phyloP scores from a whole-genome alignment of 1,140 invertebrate species.

The Cydia fagiglandana region DNA sequence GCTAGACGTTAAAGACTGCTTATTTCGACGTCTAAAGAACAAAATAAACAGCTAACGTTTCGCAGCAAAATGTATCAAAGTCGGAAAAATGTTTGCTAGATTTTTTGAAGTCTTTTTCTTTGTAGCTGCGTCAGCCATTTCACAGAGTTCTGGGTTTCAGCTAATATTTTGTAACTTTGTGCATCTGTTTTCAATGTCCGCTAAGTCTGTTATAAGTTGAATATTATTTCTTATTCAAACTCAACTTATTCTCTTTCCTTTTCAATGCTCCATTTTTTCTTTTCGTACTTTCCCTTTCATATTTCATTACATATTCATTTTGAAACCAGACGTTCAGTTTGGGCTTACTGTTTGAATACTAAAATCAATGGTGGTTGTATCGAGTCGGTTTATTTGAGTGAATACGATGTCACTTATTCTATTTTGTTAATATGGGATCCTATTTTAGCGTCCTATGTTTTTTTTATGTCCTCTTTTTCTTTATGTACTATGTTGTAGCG shows the following conservation, averaged over 20 bases:
- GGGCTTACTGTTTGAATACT: neutral
- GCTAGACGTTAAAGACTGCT: conserved; percentile 27
- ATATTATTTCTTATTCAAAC: neutral
- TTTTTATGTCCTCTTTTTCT: too few species aligned
- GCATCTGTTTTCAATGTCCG: neutral
- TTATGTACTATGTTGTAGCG: too few species aligned
- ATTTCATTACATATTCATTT: neutral
- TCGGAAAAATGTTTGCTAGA: neutral
- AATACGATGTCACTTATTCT: too few species aligned
- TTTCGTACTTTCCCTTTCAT: neutral
- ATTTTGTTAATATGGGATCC: too few species aligned
- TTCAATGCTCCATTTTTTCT: neutral
- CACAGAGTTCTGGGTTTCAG: neutral
- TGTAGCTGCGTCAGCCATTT: neutral
- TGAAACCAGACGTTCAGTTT: neutral
- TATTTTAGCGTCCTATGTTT: too few species aligned
- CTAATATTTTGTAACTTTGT: conserved; percentile 12
- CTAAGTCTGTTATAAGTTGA: conserved; percentile 4
- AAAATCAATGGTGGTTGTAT: neutral
- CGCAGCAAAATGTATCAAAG: conserved; percentile 8
- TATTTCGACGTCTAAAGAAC: conserved; percentile 33
- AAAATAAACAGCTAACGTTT: conserved; percentile 5
- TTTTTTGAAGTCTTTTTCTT: neutral
- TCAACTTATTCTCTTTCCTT: neutral
- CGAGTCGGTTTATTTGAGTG: neutral